phyloP scores from a whole-genome alignment of 1,140 invertebrate species.

The Drosophila pachea region DNA sequence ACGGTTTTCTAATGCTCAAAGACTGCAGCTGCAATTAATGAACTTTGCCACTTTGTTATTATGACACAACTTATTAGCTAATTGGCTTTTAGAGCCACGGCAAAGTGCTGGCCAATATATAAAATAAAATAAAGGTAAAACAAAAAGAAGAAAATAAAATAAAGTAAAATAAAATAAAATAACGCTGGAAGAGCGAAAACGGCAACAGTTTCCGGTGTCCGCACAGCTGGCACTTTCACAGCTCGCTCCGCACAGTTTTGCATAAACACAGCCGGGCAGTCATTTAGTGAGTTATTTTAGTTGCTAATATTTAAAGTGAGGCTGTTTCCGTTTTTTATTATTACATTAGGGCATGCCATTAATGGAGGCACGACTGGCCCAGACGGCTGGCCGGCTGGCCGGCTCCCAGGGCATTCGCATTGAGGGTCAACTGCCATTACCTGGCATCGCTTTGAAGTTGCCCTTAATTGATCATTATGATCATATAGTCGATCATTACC shows the following conservation, averaged over 20 bases:
- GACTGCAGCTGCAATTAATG: neutral
- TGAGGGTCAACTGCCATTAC: too few relatives aligned
- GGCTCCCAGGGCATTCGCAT: too few relatives aligned
- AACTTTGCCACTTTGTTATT: conserved; percentile 3
- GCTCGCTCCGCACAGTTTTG: conserved; percentile 33
- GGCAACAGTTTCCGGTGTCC: conserved; percentile 45
- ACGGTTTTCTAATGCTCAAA: neutral
- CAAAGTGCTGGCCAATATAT: neutral
- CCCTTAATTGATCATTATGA: too few relatives aligned
- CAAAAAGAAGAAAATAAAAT: neutral
- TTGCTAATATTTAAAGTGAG: conserved; percentile 20
- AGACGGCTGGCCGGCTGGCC: too few relatives aligned
- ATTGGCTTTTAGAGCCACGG: conserved; percentile 10
- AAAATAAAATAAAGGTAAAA: conserved; percentile 1
- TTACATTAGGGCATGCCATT: neutral
- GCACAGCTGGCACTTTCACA: conserved; percentile 59
- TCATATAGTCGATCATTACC: too few relatives aligned
- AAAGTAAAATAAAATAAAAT: neutral
- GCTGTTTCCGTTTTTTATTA: conserved; percentile 1
- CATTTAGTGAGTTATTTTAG: conserved; percentile 29
- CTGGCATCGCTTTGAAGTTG: too few relatives aligned
- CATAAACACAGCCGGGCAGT: conserved; percentile 58
- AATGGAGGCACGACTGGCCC: too few relatives aligned
- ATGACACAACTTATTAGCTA: conserved; percentile 18
- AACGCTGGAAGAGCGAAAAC: neutral